phyloP scores from a whole-genome alignment of 2,113 vertebrate species.

The Pituophis catenifer region DNA sequence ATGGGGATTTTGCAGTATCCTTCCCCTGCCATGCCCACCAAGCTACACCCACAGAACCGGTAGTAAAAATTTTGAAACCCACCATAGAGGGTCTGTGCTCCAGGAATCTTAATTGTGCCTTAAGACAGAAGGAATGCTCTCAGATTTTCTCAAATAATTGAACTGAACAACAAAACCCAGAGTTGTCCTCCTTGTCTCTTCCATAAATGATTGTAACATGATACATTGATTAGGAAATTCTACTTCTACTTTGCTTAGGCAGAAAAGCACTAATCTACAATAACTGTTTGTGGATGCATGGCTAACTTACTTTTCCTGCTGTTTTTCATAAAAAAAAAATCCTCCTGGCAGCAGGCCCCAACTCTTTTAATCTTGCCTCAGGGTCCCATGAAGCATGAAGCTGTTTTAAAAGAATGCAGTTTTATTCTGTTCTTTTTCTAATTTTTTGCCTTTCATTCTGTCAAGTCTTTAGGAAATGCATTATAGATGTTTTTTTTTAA shows the following conservation, averaged over 20 bases:
- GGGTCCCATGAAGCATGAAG: not conserved
- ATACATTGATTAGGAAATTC: not conserved
- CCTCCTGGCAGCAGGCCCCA: not conserved
- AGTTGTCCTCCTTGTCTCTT: not conserved
- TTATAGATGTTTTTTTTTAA: not conserved
- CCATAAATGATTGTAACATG: not conserved
- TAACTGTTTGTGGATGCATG: not conserved
- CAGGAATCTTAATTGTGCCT: not conserved
- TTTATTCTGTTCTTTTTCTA: not conserved
- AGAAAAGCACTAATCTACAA: not conserved
- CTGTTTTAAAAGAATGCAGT: not conserved
- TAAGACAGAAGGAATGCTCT: constrained; percentile 34
- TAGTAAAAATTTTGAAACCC: too few relatives aligned
- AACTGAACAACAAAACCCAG: not conserved
- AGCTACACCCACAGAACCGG: too few relatives aligned
- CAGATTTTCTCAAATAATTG: constrained; percentile 23
- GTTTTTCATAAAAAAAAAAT: not conserved
- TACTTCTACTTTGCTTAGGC: constrained; percentile 20
- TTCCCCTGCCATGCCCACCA: too few relatives aligned
- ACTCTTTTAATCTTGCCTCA: not conserved
- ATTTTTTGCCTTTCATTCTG: not conserved
- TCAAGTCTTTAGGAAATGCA: not conserved
- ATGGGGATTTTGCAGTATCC: too few relatives aligned
- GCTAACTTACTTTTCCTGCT: not conserved
- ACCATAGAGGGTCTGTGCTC: constrained; percentile 9